phyloP scores from a whole-genome alignment of 2,888 invertebrate genomes.

The Pseudococcus longispinus region DNA sequence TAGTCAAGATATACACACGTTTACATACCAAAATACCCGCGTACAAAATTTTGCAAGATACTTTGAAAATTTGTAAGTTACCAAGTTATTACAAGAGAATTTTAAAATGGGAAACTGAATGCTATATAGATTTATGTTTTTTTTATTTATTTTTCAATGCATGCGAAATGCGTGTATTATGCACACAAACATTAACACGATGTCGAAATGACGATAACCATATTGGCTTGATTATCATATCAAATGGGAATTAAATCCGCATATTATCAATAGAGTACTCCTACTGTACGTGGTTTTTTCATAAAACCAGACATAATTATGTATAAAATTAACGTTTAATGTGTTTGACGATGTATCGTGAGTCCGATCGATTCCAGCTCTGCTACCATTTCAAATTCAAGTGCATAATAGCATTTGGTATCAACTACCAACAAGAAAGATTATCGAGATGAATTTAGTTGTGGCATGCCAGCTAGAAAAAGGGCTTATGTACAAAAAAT shows the following conservation, averaged over 20 bases:
- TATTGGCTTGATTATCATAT: constrained; percentile 21
- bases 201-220: constrained; percentile 1
- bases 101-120: background rate
- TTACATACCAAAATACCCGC: background rate
- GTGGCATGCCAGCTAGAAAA: background rate
- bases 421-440: too few relatives aligned
- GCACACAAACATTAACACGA: constrained; percentile 1
- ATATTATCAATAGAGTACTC: constrained; percentile 1
- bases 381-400: background rate
- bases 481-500: background rate
- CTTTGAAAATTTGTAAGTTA: constrained; percentile 27
- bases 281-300: background rate
- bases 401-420: too few relatives aligned
- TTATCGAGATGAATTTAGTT: background rate
- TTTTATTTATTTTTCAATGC: background rate
- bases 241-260: constrained; percentile 28
- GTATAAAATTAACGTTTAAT: background rate
- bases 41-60: constrained; percentile 34
- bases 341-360: background rate
- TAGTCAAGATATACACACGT: constrained; percentile 29
- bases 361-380: background rate
- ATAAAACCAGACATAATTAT: background rate
- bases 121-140: background rate
- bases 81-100: constrained; percentile 1
- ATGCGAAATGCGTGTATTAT: background rate